phyloP scores from a whole-genome alignment of 2,888 invertebrate species.

The Mimumesa dahlbomi region DNA sequence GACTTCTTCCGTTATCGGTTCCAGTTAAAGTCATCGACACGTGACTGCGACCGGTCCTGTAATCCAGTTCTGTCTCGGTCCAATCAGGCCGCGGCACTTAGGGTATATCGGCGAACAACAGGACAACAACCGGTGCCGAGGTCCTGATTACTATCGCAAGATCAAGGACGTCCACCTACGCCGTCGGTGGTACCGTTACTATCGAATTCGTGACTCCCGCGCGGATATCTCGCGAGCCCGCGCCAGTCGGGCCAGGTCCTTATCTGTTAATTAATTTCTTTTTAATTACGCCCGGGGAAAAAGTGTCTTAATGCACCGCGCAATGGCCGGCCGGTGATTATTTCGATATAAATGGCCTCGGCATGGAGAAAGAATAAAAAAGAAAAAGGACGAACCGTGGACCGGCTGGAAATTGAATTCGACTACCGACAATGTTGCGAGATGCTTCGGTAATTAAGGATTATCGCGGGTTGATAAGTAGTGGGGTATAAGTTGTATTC shows the following conservation, averaged over 20 bases:
- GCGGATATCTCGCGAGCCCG: constrained; percentile 20
- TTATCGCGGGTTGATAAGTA: too few relatives aligned
- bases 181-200: constrained; percentile 55
- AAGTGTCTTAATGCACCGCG: neutral
- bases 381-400: too few relatives aligned
- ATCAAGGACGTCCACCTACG: constrained; percentile 65
- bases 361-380: too few relatives aligned
- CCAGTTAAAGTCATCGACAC: constrained; percentile 64
- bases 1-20: constrained; percentile 59
- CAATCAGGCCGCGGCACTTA: constrained; percentile 45
- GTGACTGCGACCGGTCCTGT: constrained; percentile 57
- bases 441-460: too few relatives aligned
- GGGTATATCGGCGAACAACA: constrained; percentile 35
- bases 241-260: neutral
- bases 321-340: neutral
- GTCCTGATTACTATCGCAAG: constrained; percentile 58
- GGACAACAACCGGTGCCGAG: constrained; percentile 50
- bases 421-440: too few relatives aligned
- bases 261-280: constrained; percentile 37
- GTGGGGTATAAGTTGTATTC: too few relatives aligned
- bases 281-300: constrained; percentile 18
- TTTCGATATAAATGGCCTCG: too few relatives aligned
- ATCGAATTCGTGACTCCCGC: constrained; percentile 51
- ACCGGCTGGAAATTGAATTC: too few relatives aligned
- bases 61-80: constrained; percentile 57